Evolutionary conservation across 2,113 vertebrate species (phyloP).

Genomic region (Cygnus buccinator): DNA sequence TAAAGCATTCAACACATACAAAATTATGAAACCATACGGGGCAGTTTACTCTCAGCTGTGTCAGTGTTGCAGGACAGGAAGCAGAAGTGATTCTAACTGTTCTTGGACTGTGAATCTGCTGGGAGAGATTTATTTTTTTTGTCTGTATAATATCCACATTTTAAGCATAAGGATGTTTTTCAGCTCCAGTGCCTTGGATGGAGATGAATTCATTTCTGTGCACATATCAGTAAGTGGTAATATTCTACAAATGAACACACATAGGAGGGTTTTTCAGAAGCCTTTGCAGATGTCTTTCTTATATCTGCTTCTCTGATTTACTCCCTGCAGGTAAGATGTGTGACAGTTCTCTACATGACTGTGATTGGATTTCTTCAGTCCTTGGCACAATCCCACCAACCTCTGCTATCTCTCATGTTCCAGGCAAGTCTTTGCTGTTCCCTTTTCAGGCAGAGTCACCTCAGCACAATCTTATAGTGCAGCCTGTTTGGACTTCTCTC

Average conservation of each 20-base stretch:
- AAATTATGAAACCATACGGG: not conserved
- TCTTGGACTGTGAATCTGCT: not conserved
- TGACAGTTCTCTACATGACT: not conserved
- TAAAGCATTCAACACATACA: not conserved
- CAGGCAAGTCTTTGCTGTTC: constrained; percentile 18
- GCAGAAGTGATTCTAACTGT: not conserved
- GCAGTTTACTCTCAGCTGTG: not conserved
- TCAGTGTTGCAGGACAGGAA: not conserved
- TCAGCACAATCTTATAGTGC: not conserved
- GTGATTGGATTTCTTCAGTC: constrained; percentile 36
- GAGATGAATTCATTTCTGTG: not conserved
- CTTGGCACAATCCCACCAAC: constrained; percentile 9
- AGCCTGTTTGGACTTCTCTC: not conserved
- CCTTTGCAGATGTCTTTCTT: constrained; percentile 1
- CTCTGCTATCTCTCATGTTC: not conserved
- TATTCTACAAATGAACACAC: not conserved
- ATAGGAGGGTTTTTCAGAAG: constrained; percentile 3
- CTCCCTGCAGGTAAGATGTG: constrained; percentile 38
- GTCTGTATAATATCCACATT: not conserved
- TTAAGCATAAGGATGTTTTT: not conserved
- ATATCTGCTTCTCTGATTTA: constrained; percentile 5
- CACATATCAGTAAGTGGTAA: not conserved
- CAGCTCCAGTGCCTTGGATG: not conserved
- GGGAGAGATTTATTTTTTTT: not conserved
- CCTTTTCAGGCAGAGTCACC: not conserved